Base-by-base conservation (phyloP, 2,888 invertebrate species). In the Cheilosia vulpina region DNA sequence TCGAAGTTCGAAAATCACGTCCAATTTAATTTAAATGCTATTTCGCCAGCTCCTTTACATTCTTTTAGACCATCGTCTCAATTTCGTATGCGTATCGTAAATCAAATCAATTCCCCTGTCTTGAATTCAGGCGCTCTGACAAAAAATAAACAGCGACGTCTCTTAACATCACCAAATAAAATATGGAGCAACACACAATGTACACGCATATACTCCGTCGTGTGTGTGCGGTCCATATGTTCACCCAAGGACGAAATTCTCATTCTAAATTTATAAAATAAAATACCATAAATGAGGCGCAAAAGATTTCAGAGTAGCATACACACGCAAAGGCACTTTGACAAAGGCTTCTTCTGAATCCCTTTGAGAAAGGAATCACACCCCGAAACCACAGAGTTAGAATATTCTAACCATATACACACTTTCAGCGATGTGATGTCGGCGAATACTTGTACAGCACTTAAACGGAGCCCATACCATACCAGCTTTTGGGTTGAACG, bases 231-330 rank as follows among this genome's bases (percentile, higher is more conserved):
- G 5, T n/a, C n/a, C 43, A 43, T 38, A 38, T n/a, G 43, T 17
- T 45, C 45, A n/a, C n/a, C 43, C 38, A 71, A 52, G 52, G 50
- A 60, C 21, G 21, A 43, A 38, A 53, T 55, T 17, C 17, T 15
- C 21, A 27, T 21, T 21, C 19, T 19, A 50, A 21, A 72, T 52
- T 72, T 72, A 50, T 41, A 27, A 13, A 71, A 41, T 58, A 38
- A 62, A 72, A 53, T 9, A 45, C 19, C 21, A 45, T 45, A 63
- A 63, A 73, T 63, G 53, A 27, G 24, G 53, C 31, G 62, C 31
- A 55, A 63, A 21, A 3, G 19, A 43, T 31, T 62, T 53, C 34
- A 17, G 17, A 62, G 17, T 17, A 17, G 27, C n/a, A 9, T 53
- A 71, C 58, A 27, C 19, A 58, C 21, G 21, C 11, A 34, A 58